Conservation (phyloP, 2,113 vertebrate genomes). For the Talpa occidentalis region DNA sequence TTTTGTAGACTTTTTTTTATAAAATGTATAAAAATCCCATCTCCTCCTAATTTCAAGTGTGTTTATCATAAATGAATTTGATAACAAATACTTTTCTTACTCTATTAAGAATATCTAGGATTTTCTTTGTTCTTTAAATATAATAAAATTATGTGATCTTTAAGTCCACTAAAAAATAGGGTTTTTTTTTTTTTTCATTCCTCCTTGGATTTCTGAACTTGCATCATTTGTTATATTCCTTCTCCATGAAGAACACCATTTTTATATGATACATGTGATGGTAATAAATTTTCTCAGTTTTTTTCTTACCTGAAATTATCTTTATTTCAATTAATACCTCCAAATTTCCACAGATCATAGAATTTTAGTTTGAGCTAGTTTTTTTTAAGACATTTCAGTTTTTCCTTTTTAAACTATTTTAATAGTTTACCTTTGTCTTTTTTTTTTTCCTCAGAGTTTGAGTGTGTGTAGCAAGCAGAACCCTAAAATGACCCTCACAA, state of each 20-base stretch:
- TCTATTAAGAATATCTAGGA: background rate
- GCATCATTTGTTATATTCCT: background rate
- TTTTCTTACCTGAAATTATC: background rate
- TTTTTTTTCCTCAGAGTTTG: background rate
- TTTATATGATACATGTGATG: background rate
- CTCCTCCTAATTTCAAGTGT: background rate
- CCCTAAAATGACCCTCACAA: background rate
- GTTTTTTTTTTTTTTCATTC: background rate
- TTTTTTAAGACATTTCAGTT: background rate
- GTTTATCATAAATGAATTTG: background rate
- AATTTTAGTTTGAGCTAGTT: background rate
- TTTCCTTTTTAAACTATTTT: background rate
- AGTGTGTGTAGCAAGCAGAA: background rate
- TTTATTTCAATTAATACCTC: background rate
- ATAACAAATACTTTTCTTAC: background rate
- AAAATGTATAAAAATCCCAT: background rate
- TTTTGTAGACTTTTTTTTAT: background rate
- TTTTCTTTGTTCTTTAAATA: background rate
- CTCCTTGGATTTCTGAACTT: background rate
- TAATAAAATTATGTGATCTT: background rate
- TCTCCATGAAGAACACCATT: background rate
- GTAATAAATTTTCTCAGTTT: background rate
- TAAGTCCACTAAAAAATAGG: background rate
- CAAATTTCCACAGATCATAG: background rate
- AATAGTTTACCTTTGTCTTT: background rate